A percentile compares a stretch with the other conserved stretches of the same genome.
phyloP scores from a whole-genome alignment of 2,113 vertebrate species.

The Oreotrochilus melanogaster region DNA sequence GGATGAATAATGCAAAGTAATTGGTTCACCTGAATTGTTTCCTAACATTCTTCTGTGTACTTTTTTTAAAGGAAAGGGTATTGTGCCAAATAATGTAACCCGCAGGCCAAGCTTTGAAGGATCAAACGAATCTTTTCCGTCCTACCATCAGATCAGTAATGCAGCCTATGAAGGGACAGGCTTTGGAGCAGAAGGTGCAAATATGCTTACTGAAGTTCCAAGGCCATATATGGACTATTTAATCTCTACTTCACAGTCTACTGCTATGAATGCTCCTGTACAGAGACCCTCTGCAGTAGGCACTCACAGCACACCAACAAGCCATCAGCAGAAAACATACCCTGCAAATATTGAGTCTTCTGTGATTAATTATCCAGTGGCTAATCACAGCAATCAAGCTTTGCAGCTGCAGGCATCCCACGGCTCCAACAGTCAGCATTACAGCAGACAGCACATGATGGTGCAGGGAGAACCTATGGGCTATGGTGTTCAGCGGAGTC shows the following conservation, averaged over 20 bases:
- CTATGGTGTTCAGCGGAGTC: slow-evolving; percentile 92
- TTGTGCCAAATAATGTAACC: slow-evolving; percentile 84
- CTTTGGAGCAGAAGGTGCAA: slow-evolving; percentile 83
- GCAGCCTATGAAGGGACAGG: slow-evolving; percentile 85
- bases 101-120: slow-evolving; percentile 88
- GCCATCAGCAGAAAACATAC: slow-evolving; percentile 85
- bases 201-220: slow-evolving; percentile 83
- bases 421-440: slow-evolving; percentile 83
- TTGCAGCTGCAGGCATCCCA: slow-evolving; percentile 83
- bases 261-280: slow-evolving; percentile 83
- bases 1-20: background rate
- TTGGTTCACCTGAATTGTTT: slow-evolving; percentile 7
- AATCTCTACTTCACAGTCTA: slow-evolving; percentile 81
- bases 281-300: slow-evolving; percentile 83
- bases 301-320: slow-evolving; percentile 76
- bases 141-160: slow-evolving; percentile 87
- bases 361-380: slow-evolving; percentile 85
- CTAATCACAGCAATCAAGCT: slow-evolving; percentile 78
- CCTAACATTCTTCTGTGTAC: slow-evolving; percentile 39
- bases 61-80: slow-evolving; percentile 84
- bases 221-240: slow-evolving; percentile 92
- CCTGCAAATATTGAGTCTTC: slow-evolving; percentile 84
- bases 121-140: slow-evolving; percentile 85
- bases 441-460: slow-evolving; percentile 86
- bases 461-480: slow-evolving; percentile 81